These are phyloP conservation scores for Ditylenchus weischeri DNA, from an alignment of 2,888 invertebrate species.

Conservation along the genomic window DNA sequence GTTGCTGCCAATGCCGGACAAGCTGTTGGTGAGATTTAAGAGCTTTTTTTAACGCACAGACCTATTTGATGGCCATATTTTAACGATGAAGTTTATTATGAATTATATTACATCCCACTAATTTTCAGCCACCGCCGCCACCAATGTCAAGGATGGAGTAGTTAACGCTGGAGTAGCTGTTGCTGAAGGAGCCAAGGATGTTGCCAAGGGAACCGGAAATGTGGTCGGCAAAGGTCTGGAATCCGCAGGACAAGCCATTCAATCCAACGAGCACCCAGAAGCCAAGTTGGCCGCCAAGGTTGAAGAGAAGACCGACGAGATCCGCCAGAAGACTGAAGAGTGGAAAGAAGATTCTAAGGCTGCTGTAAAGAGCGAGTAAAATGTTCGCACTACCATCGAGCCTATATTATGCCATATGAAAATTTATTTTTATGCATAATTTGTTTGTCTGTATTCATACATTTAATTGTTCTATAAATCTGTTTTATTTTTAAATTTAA, in stretches of 20 bases:
- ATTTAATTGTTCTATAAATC: too few species aligned
- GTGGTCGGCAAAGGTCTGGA: constrained; percentile 21
- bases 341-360: constrained; percentile 1
- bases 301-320: constrained; percentile 8
- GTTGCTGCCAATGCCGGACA: constrained; percentile 2
- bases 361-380: too few species aligned
- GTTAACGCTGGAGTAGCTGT: constrained; percentile 23
- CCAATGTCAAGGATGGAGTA: constrained; percentile 22
- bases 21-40: background rate
- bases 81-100: background rate
- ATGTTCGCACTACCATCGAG: too few species aligned
- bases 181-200: constrained; percentile 14
- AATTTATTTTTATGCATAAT: too few species aligned
- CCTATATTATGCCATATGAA: too few species aligned
- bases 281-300: constrained; percentile 10
- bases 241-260: constrained; percentile 17
- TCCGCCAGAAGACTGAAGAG: constrained; percentile 4
- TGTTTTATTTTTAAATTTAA: too few species aligned
- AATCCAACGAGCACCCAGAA: constrained; percentile 18
- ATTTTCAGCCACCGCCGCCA: constrained; percentile 17
- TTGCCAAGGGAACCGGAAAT: constrained; percentile 18
- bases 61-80: background rate
- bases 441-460: too few species aligned
- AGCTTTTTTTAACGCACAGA: background rate
- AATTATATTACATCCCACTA: too few species aligned